Conservation (phyloP, 2,797 vertebrate species). For the Coregonus suidteri region DNA sequence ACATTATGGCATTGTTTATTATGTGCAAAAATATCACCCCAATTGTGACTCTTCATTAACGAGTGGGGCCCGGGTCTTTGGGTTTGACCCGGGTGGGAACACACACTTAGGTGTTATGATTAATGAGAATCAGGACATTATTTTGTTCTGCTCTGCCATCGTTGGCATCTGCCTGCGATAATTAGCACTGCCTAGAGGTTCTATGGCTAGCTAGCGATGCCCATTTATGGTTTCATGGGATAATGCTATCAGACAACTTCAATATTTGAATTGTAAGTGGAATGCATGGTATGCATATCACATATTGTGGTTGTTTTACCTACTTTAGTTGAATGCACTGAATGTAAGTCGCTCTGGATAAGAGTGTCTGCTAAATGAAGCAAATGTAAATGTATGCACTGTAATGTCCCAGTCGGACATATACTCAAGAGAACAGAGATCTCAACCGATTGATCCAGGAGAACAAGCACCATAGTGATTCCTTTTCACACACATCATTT, state of each 20-base stretch:
- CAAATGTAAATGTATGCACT: no score
- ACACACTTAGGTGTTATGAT: not conserved
- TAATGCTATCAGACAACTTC: not conserved
- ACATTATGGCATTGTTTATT: no score
- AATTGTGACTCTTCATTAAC: not conserved
- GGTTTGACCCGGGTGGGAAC: not conserved
- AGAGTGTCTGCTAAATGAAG: no score
- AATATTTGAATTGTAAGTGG: not conserved
- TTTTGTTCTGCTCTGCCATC: not conserved
- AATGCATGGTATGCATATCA: not conserved
- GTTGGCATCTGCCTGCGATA: constrained; percentile 3
- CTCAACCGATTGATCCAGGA: not conserved
- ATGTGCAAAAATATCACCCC: not conserved
- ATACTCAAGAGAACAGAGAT: no score
- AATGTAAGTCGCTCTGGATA: no score
- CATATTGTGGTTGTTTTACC: not conserved
- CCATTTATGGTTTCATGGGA: not conserved
- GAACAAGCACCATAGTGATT: not conserved
- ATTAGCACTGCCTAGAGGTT: not conserved
- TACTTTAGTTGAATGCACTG: not conserved
- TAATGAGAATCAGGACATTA: not conserved
- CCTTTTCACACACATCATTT: not conserved
- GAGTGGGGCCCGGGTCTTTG: not conserved
- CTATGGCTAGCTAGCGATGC: not conserved
- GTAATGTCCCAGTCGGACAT: no score